Conservation (phyloP, 2,797 vertebrate species). For the Sebastes baramenuke region DNA sequence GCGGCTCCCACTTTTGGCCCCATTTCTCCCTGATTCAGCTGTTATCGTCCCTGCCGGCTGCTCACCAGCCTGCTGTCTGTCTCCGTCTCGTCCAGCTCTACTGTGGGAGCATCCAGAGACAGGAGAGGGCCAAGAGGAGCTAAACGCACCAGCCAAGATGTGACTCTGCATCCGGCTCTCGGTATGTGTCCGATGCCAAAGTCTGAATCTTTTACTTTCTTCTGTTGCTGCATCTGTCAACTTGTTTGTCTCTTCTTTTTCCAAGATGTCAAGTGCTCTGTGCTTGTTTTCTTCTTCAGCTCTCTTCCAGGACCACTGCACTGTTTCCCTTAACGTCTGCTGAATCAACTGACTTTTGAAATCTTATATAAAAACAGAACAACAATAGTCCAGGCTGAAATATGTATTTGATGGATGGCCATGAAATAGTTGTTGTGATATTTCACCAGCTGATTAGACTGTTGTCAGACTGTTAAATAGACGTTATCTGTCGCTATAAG, state of each 20-base stretch:
- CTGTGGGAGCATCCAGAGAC: constrained; percentile 3
- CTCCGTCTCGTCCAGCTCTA: background rate
- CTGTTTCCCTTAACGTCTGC: too few species aligned
- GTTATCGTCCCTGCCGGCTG: background rate
- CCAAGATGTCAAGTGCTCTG: background rate
- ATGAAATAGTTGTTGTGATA: background rate
- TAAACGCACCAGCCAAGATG: constrained; percentile 11
- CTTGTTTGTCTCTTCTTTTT: constrained; percentile 5
- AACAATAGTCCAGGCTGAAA: background rate
- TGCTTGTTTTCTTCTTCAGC: background rate
- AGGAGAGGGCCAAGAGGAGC: constrained; percentile 5
- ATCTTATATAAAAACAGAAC: background rate
- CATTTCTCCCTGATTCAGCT: constrained; percentile 61
- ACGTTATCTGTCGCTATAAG: too few species aligned
- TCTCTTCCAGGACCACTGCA: background rate
- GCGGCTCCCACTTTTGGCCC: constrained; percentile 37
- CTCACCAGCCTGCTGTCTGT: background rate
- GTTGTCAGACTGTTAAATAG: too few species aligned
- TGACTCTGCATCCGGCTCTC: constrained; percentile 14
- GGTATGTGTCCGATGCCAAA: background rate
- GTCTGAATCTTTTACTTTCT: constrained; percentile 11
- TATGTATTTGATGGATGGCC: background rate
- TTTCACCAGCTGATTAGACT: background rate
- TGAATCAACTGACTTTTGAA: background rate
- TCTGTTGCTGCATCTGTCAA: constrained; percentile 19